A percentile compares a stretch with the other conserved stretches of the same genome.
These are phyloP conservation scores for Hymenopus coronatus DNA, from an alignment of 2,888 invertebrate genomes.

Conservation along the genomic window DNA sequence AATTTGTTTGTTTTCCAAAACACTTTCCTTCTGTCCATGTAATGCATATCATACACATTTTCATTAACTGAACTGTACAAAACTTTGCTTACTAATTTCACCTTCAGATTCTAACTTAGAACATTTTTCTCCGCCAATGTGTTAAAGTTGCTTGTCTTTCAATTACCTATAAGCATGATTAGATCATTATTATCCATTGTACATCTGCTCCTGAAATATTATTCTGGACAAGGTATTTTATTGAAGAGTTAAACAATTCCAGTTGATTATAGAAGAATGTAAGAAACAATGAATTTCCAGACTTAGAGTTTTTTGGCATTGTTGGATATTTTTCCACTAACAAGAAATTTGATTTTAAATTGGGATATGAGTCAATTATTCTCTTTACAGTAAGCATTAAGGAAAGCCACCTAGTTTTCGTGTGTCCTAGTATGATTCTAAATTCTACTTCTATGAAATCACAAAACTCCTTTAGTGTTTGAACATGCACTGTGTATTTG, in stretches of 20 bases:
- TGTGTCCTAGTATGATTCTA: no score
- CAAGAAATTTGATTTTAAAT: slow-evolving; percentile 10
- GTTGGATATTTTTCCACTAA: slow-evolving; percentile 37
- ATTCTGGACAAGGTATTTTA: background rate
- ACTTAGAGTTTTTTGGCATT: slow-evolving; percentile 36
- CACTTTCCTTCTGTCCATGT: no score
- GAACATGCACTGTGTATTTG: slow-evolving; percentile 42
- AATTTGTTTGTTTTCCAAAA: no score
- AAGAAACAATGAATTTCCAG: slow-evolving; percentile 17
- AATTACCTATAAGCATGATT: no score
- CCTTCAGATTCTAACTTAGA: no score
- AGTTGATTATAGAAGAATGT: slow-evolving; percentile 13
- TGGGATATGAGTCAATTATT: slow-evolving; percentile 40
- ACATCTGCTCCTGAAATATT: background rate
- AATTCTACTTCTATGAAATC: no score
- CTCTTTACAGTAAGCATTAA: slow-evolving; percentile 40
- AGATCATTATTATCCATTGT: background rate
- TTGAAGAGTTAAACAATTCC: background rate
- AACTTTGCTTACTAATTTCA: no score
- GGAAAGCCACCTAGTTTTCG: no score
- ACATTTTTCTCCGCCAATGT: no score
- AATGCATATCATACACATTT: no score
- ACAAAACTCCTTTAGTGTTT: slow-evolving; percentile 42
- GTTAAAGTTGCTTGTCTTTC: no score
- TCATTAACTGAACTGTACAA: no score